Conservation (phyloP, 2,113 vertebrate genomes). For the Chionis minor region DNA sequence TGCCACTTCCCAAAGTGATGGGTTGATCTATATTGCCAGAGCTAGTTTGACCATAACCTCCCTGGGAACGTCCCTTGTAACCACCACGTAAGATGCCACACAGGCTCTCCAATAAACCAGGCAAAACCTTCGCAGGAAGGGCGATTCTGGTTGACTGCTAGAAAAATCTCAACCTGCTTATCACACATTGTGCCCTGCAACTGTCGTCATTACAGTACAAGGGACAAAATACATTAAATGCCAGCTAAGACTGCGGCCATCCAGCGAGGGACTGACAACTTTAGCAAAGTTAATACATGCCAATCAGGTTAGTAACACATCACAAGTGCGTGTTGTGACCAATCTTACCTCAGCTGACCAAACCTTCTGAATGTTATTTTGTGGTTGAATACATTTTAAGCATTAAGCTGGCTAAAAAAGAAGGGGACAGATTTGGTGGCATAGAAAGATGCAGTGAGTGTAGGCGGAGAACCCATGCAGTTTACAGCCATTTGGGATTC, state of each 20-base stretch:
- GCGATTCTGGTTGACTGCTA: neutral
- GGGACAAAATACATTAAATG: neutral
- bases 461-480: neutral
- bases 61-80: neutral
- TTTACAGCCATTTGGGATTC: neutral
- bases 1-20: neutral
- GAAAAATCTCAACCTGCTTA: neutral
- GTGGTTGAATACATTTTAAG: neutral
- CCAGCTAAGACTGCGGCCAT: neutral
- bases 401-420: neutral
- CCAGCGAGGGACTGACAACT: neutral
- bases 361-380: neutral
- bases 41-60: neutral
- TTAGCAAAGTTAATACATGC: conserved; percentile 1
- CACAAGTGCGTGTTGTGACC: neutral
- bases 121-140: neutral
- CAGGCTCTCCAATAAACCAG: neutral
- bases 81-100: neutral
- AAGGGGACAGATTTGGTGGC: neutral
- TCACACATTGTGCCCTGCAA: neutral
- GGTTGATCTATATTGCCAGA: neutral
- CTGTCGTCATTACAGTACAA: accelerated
- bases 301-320: neutral
- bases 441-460: neutral
- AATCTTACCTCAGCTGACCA: neutral